Percentiles rank a stretch among this genome's conserved stretches.
Conservation (phyloP, 2,888 invertebrate genomes). For the Hybos culiciformis region DNA sequence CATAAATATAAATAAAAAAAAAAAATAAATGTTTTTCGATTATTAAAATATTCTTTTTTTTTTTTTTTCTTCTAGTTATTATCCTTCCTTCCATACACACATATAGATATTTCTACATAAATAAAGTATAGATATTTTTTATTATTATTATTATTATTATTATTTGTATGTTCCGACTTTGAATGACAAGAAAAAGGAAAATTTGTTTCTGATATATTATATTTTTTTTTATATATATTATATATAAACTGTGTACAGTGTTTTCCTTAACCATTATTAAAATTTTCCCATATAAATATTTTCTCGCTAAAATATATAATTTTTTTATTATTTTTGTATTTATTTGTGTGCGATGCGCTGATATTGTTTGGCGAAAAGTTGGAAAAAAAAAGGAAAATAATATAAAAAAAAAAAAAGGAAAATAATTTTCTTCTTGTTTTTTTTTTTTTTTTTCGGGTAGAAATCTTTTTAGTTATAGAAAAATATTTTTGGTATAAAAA, state of each 20-base stretch:
- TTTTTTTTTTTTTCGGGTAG: background rate
- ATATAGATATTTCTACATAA: no score
- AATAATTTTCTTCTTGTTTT: slow-evolving; percentile 2
- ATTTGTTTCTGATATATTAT: no score
- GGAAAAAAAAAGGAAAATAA: slow-evolving; percentile 3
- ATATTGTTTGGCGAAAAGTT: slow-evolving; percentile 6
- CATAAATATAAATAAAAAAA: slow-evolving; percentile 31
- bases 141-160: no score
- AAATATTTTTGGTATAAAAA: background rate
- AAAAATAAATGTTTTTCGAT: background rate
- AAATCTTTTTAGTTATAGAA: slow-evolving; percentile 5
- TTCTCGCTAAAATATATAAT: no score
- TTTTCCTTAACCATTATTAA: no score
- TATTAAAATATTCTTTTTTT: background rate
- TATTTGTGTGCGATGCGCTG: no score
- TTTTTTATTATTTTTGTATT: no score
- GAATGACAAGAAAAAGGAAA: slow-evolving; percentile 2
- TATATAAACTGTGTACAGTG: no score
- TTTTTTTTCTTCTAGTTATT: background rate
- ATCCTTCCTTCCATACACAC: no score
- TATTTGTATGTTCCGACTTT: background rate
- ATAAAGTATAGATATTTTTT: no score
- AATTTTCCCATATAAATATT: no score
- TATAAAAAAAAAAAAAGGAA: slow-evolving; percentile 6
- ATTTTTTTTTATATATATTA: background rate